Evolutionary conservation across 2,113 vertebrate species (phyloP).

Genomic region (Junco hyemalis): DNA sequence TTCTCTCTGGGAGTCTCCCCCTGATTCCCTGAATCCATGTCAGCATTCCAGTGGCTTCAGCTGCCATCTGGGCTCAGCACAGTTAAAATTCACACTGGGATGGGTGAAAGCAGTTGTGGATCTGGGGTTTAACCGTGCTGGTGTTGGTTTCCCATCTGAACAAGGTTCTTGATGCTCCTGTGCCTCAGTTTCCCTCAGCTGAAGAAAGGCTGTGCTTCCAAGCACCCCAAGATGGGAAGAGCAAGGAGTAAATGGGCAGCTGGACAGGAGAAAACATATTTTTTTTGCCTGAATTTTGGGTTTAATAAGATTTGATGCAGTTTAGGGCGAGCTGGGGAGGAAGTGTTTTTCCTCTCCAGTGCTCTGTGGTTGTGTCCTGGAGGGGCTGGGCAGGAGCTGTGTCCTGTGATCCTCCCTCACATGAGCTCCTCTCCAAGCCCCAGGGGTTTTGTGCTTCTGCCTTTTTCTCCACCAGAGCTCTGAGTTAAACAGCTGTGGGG

Average conservation of each 20-base stretch:
- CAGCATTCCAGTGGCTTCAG: background rate
- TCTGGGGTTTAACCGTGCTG: background rate
- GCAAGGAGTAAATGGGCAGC: background rate
- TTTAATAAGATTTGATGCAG: background rate
- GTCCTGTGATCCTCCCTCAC: constrained; percentile 29
- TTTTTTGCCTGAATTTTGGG: background rate
- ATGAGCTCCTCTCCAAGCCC: background rate
- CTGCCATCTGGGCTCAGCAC: background rate
- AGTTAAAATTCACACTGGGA: background rate
- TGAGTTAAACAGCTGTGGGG: fast-evolving
- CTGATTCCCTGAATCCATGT: background rate
- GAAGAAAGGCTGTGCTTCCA: background rate
- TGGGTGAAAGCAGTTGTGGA: fast-evolving
- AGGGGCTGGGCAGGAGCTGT: background rate
- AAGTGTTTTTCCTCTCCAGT: background rate
- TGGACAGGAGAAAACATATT: background rate
- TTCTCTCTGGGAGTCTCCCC: background rate
- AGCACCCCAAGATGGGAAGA: background rate
- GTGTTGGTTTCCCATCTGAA: background rate
- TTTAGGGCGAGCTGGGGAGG: background rate
- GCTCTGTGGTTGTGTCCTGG: background rate
- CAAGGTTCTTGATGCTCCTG: fast-evolving
- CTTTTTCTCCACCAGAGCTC: background rate
- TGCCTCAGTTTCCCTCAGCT: background rate
- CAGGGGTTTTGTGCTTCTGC: fast-evolving